Base-by-base conservation (phyloP, 2,113 vertebrate species). In the Labrus mixtus region DNA sequence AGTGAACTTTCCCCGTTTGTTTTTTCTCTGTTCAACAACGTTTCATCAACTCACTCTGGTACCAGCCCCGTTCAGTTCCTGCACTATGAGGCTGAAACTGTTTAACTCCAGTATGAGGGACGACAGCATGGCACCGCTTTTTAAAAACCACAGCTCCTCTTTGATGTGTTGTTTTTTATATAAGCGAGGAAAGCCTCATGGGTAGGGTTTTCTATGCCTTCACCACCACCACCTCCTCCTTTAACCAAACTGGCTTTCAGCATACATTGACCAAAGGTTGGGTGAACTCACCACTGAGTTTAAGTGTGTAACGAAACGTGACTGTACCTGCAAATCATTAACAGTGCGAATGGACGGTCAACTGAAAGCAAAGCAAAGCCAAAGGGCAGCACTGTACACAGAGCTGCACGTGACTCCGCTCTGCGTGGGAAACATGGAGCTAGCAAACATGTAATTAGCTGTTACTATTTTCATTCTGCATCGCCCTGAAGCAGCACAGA, bases 391-490 rank as follows among this genome's bases (percentile, higher is more conserved):
- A 7, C 37, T 68, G 72, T 81, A 57, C 55, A 9, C 50, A 3
- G 55, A 64, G 71, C 58, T 45, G 51, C 90, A 90, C 20, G 78
- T 90, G 93, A 92, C 73, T 75, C 20, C 3, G 60, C 80, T 81
- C 80, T 56, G 63, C 67, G 71, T 88, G 87, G 85, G 87, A 89
- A 88, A 86, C 61, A 55, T 33, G 61, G 68, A 84, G 51, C 74
- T 54, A 46, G 58, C 87, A 68, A 91, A 89, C 85, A 29, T 93
- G 81, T 93, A 94, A 94, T 94, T 94, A 92, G 79, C 82, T 19
- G 85, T 87, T 94, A 71, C 93, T 93, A 93, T 94, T 95, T 93
- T 92, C 71, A 91, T 57, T 63, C 76, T 75, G 60, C 70, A 54
- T 82, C 17, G 76, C 68, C 83, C 73, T 68, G 79, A 78, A 93